Percentiles rank a stretch among this genome's conserved stretches.
Evolutionary conservation across 2,797 vertebrate species (phyloP).

Genomic region (Parauchenoglanis ngamensis): DNA sequence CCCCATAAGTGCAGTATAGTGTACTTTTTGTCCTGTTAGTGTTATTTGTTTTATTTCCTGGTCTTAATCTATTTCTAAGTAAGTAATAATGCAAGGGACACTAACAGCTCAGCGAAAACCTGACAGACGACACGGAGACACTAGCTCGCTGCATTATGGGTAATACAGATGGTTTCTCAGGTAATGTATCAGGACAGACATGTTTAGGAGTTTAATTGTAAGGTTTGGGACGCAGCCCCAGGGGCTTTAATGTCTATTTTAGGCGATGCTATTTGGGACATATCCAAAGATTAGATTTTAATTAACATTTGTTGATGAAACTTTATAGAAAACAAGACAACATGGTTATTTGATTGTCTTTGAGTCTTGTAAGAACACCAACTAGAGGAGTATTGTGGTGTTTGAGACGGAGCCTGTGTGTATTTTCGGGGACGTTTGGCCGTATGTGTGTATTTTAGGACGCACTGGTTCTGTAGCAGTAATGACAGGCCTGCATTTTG

Average conservation of each 20-base stretch:
- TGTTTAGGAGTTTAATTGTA: background rate
- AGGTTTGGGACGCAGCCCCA: background rate
- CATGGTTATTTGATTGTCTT: background rate
- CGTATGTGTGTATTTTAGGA: slow-evolving; percentile 39
- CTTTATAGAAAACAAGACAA: background rate
- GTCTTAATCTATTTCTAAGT: background rate
- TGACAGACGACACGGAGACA: background rate
- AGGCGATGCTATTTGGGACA: background rate
- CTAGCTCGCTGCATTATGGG: background rate
- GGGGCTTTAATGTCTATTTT: background rate
- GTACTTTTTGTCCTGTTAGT: background rate
- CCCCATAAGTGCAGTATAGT: background rate
- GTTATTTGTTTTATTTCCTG: background rate
- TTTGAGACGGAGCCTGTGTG: slow-evolving; percentile 15
- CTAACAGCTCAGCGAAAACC: background rate
- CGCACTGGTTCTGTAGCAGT: slow-evolving; percentile 39
- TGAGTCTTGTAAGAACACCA: background rate
- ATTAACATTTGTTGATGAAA: background rate
- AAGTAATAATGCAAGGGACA: background rate
- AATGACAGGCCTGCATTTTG: slow-evolving; percentile 58
- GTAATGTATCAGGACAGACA: too few species aligned
- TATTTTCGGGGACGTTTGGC: slow-evolving; percentile 17
- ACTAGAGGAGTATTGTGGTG: background rate
- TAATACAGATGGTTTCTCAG: background rate
- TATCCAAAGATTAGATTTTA: background rate